Percentiles rank a stretch among this genome's conserved stretches.
Evolutionary conservation across 1,140 invertebrate genomes (phyloP).

Genomic region (Drosophila insularis): DNA sequence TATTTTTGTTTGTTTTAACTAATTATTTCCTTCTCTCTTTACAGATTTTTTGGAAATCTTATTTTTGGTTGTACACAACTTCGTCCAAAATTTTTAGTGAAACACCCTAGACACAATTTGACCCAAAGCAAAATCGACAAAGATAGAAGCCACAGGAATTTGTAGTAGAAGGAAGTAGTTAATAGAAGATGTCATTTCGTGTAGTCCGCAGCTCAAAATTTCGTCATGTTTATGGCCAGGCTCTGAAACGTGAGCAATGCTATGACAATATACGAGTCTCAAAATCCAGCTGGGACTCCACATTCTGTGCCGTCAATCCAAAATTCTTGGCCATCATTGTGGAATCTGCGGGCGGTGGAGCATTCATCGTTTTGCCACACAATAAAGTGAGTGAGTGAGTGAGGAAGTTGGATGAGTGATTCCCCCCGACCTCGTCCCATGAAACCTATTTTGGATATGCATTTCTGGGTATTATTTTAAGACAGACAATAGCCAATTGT

Average conservation of each 20-base stretch:
- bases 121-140: slow-evolving; percentile 5
- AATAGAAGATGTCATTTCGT: slow-evolving; percentile 93
- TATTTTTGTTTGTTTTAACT: background rate
- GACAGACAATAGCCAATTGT: slow-evolving; percentile 39
- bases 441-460: slow-evolving; percentile 14
- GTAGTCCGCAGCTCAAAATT: slow-evolving; percentile 98
- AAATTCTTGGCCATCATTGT: slow-evolving; percentile 99
- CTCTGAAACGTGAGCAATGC: slow-evolving; percentile 98
- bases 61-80: background rate
- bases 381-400: slow-evolving; percentile 89
- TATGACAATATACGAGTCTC: slow-evolving; percentile 99
- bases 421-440: slow-evolving; percentile 4
- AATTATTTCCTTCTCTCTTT: background rate
- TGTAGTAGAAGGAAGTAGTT: slow-evolving; percentile 2
- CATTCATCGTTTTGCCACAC: slow-evolving; percentile 98
- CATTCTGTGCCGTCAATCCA: slow-evolving; percentile 99
- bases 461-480: slow-evolving; percentile 38
- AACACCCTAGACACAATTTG: too few species aligned
- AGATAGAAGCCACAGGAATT: slow-evolving; percentile 17
- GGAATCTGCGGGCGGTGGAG: slow-evolving; percentile 98
- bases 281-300: slow-evolving; percentile 99
- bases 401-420: slow-evolving; percentile 7
- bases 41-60: background rate
- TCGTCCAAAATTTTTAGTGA: background rate
- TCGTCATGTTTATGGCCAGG: slow-evolving; percentile 98